phyloP scores from a whole-genome alignment of 2,113 vertebrate species.

The Astatotilapia flaviijosephi region DNA sequence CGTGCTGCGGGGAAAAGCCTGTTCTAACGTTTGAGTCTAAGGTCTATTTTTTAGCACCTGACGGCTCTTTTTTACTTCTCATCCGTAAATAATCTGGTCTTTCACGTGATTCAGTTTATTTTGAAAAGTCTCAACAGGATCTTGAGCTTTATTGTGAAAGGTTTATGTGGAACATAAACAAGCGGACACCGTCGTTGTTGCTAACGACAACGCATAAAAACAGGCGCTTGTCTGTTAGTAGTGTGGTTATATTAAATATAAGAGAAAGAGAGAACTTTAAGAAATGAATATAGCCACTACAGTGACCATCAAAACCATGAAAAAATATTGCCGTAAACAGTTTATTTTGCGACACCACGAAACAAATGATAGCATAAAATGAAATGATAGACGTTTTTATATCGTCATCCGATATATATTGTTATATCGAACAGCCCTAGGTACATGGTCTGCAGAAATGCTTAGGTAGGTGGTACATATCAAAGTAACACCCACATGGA shows the following conservation, averaged over 20 bases:
- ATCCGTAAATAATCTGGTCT: no score
- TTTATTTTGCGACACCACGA: neutral
- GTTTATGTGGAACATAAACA: no score
- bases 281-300: accelerated
- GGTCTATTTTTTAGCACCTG: no score
- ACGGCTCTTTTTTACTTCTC: accelerated
- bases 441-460: neutral
- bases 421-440: accelerated
- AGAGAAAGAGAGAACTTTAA: neutral
- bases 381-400: neutral
- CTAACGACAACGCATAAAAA: accelerated
- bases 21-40: no score
- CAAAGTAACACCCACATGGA: neutral
- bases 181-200: accelerated
- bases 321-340: neutral
- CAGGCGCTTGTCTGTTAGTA: accelerated
- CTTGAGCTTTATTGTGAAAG: no score
- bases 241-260: neutral
- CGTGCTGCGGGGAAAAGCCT: no score
- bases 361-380: neutral
- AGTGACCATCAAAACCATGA: neutral
- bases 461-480: neutral
- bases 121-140: no score
- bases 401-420: neutral
- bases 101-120: no score